A percentile compares a stretch with the other conserved stretches of the same genome.
phyloP scores from a whole-genome alignment of 1,140 invertebrate species.

The Capitella teleta region DNA sequence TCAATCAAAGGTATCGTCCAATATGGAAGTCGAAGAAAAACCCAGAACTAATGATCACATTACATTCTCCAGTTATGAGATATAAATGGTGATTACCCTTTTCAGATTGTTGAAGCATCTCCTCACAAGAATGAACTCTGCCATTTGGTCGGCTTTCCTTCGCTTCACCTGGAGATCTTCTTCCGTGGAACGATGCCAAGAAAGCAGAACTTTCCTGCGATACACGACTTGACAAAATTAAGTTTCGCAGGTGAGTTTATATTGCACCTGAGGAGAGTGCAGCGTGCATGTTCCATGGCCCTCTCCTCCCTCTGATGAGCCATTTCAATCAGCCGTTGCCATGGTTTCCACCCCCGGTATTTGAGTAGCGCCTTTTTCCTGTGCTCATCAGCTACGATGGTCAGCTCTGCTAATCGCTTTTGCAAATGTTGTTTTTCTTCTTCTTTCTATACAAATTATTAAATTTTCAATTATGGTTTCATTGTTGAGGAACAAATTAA shows the following conservation, averaged over 20 bases:
- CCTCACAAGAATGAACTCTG: slow-evolving; percentile 13
- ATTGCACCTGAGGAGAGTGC: background rate
- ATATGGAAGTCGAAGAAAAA: background rate
- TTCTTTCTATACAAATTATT: slow-evolving; percentile 1
- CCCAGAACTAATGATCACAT: background rate
- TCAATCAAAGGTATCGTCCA: background rate
- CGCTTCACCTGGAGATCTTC: background rate
- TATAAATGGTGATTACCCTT: background rate
- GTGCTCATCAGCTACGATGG: slow-evolving; percentile 21
- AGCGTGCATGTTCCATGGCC: slow-evolving; percentile 17
- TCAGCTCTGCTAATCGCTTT: slow-evolving; percentile 19
- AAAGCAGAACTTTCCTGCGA: background rate
- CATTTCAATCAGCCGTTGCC: slow-evolving; percentile 24
- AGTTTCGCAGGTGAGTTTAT: too few species aligned
- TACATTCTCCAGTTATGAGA: background rate
- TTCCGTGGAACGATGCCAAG: background rate
- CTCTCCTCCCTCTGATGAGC: slow-evolving; percentile 16
- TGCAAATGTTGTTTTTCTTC: slow-evolving; percentile 18
- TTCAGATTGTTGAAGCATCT: background rate
- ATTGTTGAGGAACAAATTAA: background rate
- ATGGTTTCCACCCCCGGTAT: slow-evolving; percentile 26
- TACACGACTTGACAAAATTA: too few species aligned
- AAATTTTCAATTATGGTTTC: background rate
- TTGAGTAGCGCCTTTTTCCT: slow-evolving; percentile 24
- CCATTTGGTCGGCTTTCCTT: background rate